These are phyloP conservation scores for Argopecten irradians DNA, from an alignment of 1,140 invertebrate species.

Conservation along the genomic window DNA sequence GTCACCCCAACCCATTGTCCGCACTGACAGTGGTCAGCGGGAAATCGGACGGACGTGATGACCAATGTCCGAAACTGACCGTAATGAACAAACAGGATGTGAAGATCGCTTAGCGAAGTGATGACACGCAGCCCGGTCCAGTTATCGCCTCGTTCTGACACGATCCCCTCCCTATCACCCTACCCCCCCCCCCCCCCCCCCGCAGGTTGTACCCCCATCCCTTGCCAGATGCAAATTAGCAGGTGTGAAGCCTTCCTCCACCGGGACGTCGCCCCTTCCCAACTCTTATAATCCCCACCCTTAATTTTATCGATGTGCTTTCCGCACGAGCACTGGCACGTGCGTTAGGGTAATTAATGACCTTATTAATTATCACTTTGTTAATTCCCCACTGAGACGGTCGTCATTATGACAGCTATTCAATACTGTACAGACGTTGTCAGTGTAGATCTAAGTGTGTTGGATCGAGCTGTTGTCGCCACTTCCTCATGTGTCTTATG, in stretches of 20 bases:
- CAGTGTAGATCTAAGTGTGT: no score
- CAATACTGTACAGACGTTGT: not conserved
- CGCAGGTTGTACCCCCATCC: not conserved
- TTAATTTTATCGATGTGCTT: not conserved
- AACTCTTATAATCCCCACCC: not conserved
- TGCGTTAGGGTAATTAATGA: not conserved
- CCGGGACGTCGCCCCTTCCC: not conserved
- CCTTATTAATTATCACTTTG: not conserved
- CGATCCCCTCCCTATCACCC: not conserved
- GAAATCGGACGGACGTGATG: conserved; percentile 12
- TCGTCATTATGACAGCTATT: not conserved
- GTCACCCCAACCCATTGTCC: conserved; percentile 19
- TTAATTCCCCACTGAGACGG: not conserved
- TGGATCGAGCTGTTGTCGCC: no score
- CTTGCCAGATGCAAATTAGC: not conserved
- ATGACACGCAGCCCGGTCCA: not conserved
- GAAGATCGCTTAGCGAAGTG: not conserved
- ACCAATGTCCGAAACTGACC: not conserved
- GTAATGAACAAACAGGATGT: not conserved
- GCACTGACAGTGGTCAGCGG: not conserved
- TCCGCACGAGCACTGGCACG: not conserved
- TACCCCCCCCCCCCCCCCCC: not conserved
- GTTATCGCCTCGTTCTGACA: not conserved
- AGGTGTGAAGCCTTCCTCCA: no score
- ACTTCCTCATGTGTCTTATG: no score